Evolutionary conservation across 1,140 invertebrate genomes (phyloP), one percentile per base, ranked within the genome.

Genomic region (Macrotrachela quadricornifera): DNA sequence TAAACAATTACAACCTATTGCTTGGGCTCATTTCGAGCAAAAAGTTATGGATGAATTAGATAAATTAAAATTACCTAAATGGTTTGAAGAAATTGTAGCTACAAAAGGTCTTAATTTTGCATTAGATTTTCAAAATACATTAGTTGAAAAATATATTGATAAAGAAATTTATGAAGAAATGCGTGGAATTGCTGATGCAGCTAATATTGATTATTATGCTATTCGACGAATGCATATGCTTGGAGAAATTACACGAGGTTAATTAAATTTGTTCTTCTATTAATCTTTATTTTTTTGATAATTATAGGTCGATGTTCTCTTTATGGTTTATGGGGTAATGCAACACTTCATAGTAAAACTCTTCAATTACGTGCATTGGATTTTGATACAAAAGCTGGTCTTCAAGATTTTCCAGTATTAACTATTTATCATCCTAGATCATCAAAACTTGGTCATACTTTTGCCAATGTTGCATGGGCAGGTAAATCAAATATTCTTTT

Each of bases 391-490:
- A 11, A 49, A 63, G 62, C 61, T 14, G 61, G 61, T 9, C 59
- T 64, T 44, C 61, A 62, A 50, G 61, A 64, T 48, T 61, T 56
- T 48, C 62, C 62, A 1, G 61, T 62, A 46, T 60, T 64, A n/a
- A 62, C 62, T 6, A 60, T 64, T 12, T 64, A 64, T 47, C 62
- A 64, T 46, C 61, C 61, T 0, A 50, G 46, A 4, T 48, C 59
- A 37, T 42, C 46, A 21, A 51, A n/a, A n/a, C n/a, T n/a, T n/a
- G n/a, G n/a, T n/a, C n/a, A 38, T 37, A 40, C 43, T 41, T 41
- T 42, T 39, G 48, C 41, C 16, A 56, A 51, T 48, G 39, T 53
- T 42, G 51, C 43, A 9, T 53, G 51, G 51, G 16, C 37, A n/a
- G 51, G n/a, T n/a, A n/a, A n/a, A n/a, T n/a, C n/a, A n/a, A n/a